These are phyloP conservation scores for Passer montanus DNA, from an alignment of 2,113 vertebrate genomes.

Conservation along the genomic window DNA sequence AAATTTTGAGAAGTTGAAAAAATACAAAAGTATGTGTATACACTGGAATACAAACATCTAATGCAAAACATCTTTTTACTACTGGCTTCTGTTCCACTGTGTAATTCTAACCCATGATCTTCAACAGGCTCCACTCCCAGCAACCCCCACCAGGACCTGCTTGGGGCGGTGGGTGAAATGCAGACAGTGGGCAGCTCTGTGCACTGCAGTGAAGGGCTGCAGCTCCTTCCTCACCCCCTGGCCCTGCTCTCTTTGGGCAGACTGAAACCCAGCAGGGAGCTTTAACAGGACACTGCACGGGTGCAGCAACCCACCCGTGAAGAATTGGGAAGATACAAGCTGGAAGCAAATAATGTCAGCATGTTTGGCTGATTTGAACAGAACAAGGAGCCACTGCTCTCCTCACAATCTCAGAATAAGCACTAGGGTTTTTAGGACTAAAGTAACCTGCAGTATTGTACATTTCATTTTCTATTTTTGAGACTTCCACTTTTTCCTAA, in stretches of 20 bases:
- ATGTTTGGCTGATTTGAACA: not conserved
- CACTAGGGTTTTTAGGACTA: not conserved
- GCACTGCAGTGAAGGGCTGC: not conserved
- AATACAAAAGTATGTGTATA: not conserved
- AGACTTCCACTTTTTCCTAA: not conserved
- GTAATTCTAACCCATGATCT: not conserved
- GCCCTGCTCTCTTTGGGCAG: not conserved
- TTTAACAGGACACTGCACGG: fast-evolving
- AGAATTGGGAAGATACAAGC: not conserved
- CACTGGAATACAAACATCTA: not conserved
- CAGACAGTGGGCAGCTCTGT: not conserved
- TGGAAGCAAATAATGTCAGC: fast-evolving
- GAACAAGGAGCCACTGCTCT: not conserved
- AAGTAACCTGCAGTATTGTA: not conserved
- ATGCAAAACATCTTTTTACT: not conserved
- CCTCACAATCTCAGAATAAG: not conserved
- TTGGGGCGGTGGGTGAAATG: fast-evolving
- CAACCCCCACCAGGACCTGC: not conserved
- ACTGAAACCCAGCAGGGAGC: not conserved
- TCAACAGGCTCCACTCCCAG: not conserved
- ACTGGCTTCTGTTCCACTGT: not conserved
- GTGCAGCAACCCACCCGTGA: not conserved
- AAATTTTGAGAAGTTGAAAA: not conserved
- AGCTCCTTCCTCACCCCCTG: not conserved
- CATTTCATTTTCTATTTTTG: not conserved